These are phyloP conservation scores for Blastobasis adustella DNA, from an alignment of 2,888 invertebrate species.

Conservation along the genomic window DNA sequence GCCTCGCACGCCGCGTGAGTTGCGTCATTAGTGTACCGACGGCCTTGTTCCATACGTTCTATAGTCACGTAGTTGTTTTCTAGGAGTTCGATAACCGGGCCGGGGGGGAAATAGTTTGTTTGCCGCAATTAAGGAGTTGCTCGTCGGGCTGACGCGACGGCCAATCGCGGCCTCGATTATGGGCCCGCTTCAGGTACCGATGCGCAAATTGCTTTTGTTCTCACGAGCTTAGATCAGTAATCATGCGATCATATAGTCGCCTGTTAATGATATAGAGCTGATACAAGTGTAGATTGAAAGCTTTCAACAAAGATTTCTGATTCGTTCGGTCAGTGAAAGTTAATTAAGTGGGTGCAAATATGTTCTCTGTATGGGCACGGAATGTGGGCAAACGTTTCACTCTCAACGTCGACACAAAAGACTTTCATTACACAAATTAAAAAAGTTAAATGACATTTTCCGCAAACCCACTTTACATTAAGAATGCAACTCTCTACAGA, in stretches of 20 bases:
- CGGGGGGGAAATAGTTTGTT: slow-evolving; percentile 46
- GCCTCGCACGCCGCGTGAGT: slow-evolving; percentile 18
- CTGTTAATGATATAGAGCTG: slow-evolving; percentile 4
- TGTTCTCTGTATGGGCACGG: neutral
- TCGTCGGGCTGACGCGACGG: too few relatives aligned
- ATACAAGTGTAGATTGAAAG: too few relatives aligned
- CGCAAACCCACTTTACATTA: slow-evolving; percentile 31
- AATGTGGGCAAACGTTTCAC: slow-evolving; percentile 1
- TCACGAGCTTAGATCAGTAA: slow-evolving; percentile 34
- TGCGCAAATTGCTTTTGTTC: slow-evolving; percentile 54
- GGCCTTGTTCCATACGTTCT: slow-evolving; percentile 50
- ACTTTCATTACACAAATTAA: slow-evolving; percentile 33
- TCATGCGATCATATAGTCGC: too few relatives aligned
- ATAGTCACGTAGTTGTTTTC: slow-evolving; percentile 34
- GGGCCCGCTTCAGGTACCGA: slow-evolving; percentile 36
- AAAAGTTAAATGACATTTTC: slow-evolving; percentile 35
- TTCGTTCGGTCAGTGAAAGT: neutral
- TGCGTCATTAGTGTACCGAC: slow-evolving; percentile 45
- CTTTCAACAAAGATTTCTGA: too few relatives aligned
- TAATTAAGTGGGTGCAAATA: neutral
- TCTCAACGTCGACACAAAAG: slow-evolving; percentile 2
- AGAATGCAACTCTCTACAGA: slow-evolving; percentile 35
- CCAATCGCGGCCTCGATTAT: too few relatives aligned
- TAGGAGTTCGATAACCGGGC: slow-evolving; percentile 57
- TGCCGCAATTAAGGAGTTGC: slow-evolving; percentile 38